Evolutionary conservation across 2,888 invertebrate species (phyloP).

Genomic region (Chironomus tentans): DNA sequence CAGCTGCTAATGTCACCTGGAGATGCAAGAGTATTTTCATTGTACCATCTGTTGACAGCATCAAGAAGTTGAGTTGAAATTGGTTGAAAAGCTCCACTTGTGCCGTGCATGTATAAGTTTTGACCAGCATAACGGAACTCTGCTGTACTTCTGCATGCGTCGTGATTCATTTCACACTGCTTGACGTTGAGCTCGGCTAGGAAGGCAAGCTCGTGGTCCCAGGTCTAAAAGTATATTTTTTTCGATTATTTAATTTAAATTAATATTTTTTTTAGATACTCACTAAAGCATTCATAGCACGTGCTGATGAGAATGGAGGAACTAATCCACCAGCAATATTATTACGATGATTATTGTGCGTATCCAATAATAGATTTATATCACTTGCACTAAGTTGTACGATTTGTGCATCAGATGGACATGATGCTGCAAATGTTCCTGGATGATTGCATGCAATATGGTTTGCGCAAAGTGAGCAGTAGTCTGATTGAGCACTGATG

Average conservation of each 20-base stretch:
- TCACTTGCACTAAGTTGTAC: too few relatives aligned
- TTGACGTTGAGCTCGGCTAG: slow-evolving; percentile 37
- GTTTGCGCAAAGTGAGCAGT: too few relatives aligned
- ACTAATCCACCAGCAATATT: too few relatives aligned
- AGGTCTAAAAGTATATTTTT: neutral
- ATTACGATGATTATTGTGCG: too few relatives aligned
- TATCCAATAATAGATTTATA: too few relatives aligned
- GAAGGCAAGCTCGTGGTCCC: slow-evolving; percentile 33
- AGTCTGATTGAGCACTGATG: too few relatives aligned
- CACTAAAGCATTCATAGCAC: too few relatives aligned
- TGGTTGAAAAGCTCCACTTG: neutral
- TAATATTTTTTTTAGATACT: neutral
- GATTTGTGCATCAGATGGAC: too few relatives aligned
- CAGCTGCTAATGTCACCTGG: neutral
- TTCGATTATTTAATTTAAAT: neutral
- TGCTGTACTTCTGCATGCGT: neutral
- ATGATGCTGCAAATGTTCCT: too few relatives aligned
- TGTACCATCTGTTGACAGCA: neutral
- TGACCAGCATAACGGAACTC: neutral
- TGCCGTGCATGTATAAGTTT: neutral
- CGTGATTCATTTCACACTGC: slow-evolving; percentile 33
- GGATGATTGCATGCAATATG: too few relatives aligned
- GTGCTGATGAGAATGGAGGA: too few relatives aligned
- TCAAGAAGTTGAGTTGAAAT: neutral
- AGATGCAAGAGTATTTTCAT: neutral